phyloP scores from a whole-genome alignment of 2,797 vertebrate genomes.

The Rhodeus uyekii region DNA sequence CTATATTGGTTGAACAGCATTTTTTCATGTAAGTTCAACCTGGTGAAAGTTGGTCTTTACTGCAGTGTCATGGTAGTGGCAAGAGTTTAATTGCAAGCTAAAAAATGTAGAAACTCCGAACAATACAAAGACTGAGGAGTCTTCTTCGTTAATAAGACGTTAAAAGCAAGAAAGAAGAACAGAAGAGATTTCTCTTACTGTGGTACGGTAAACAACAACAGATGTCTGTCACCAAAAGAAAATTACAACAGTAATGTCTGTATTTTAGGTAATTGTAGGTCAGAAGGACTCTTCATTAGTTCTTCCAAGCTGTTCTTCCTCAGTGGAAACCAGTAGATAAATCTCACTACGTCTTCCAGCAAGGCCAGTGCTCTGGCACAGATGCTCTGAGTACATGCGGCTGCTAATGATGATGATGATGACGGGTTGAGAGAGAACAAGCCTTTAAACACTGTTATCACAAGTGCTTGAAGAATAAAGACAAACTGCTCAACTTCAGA shows the following conservation, averaged over 20 bases:
- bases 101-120: not conserved
- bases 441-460: constrained; percentile 8
- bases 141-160: too few relatives aligned
- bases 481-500: not conserved
- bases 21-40: not conserved
- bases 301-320: not conserved
- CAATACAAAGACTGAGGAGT: too few relatives aligned
- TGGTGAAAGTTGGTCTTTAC: not conserved
- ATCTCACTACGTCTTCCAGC: not conserved
- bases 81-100: not conserved
- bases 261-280: not conserved
- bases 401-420: not conserved
- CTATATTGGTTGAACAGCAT: not conserved
- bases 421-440: not conserved
- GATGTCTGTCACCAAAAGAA: not conserved
- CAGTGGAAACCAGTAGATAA: not conserved
- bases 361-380: not conserved
- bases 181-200: not conserved
- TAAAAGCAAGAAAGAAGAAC: too few relatives aligned
- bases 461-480: not conserved
- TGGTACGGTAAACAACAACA: not conserved
- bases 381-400: not conserved
- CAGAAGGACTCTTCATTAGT: not conserved
- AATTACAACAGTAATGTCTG: not conserved
- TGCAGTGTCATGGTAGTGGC: not conserved